Evolutionary conservation across 1,140 invertebrate genomes (phyloP).

Genomic region (Psix sp.): DNA sequence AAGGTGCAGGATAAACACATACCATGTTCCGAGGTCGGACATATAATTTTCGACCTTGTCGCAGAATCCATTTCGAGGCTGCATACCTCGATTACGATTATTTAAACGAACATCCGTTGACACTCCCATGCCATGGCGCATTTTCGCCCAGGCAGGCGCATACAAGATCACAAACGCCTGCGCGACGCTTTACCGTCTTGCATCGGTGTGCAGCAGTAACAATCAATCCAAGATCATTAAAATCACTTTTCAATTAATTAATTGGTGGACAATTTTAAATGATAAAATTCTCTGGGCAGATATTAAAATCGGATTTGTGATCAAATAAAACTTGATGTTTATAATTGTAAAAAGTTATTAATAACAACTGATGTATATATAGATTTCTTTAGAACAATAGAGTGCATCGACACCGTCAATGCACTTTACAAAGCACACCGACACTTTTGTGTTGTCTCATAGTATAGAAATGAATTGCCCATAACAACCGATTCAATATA

Average conservation of each 20-base stretch:
- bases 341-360: background rate
- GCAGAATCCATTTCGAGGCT: conserved; percentile 77
- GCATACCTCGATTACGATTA: conserved; percentile 68
- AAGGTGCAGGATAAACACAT: conserved; percentile 62
- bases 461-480: too few relatives aligned
- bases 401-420: too few relatives aligned
- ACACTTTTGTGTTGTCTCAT: too few relatives aligned
- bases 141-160: conserved; percentile 66
- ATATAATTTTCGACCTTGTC: conserved; percentile 82
- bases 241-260: conserved; percentile 5
- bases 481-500: too few relatives aligned
- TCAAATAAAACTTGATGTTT: background rate
- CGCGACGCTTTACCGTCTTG: conserved; percentile 58
- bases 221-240: conserved; percentile 30
- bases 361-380: conserved; percentile 13
- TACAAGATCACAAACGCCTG: conserved; percentile 58
- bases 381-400: conserved; percentile 3
- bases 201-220: conserved; percentile 12
- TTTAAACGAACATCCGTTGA: conserved; percentile 68
- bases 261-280: background rate
- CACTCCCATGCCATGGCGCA: conserved; percentile 75
- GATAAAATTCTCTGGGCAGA: background rate
- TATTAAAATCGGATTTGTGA: background rate
- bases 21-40: conserved; percentile 82
- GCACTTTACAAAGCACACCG: too few relatives aligned